phyloP scores from a whole-genome alignment of 2,797 vertebrate species.

The Kryptolebias ocellatus region DNA sequence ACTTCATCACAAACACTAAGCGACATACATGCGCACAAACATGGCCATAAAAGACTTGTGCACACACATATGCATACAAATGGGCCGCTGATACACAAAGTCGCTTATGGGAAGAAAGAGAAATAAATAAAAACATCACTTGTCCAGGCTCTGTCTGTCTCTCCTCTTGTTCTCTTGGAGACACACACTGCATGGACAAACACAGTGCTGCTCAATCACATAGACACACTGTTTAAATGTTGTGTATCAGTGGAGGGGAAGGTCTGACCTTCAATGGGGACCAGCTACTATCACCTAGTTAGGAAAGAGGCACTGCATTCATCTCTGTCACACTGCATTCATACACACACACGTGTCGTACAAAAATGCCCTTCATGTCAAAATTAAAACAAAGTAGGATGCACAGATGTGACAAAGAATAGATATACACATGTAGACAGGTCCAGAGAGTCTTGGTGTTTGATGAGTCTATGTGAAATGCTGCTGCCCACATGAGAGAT shows the following conservation, averaged over 20 bases:
- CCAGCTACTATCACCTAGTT: conserved; percentile 66
- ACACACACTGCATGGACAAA: conserved; percentile 24
- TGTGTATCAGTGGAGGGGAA: conserved; percentile 54
- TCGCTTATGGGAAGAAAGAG: conserved; percentile 33
- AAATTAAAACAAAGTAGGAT: conserved; percentile 31
- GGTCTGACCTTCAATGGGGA: conserved; percentile 76
- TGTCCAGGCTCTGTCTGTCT: conserved; percentile 36
- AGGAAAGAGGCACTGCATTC: conserved; percentile 70
- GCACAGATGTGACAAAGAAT: conserved; percentile 32
- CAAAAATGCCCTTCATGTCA: conserved; percentile 35
- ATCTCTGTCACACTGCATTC: conserved; percentile 66
- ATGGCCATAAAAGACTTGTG: conserved; percentile 61
- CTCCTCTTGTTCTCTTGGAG: conserved; percentile 32
- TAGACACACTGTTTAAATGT: conserved; percentile 30
- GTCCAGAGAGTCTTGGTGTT: conserved; percentile 42
- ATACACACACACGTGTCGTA: neutral
- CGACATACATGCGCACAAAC: conserved; percentile 58
- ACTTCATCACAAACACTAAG: conserved; percentile 71
- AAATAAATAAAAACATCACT: conserved; percentile 54
- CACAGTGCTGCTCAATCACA: conserved; percentile 21
- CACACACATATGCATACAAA: conserved; percentile 71
- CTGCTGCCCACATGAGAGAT: conserved; percentile 67
- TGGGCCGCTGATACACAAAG: conserved; percentile 50
- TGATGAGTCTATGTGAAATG: conserved; percentile 55
- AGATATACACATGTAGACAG: conserved; percentile 24